Conservation (phyloP, 2,888 invertebrate species). For the Xestia c-nigrum region DNA sequence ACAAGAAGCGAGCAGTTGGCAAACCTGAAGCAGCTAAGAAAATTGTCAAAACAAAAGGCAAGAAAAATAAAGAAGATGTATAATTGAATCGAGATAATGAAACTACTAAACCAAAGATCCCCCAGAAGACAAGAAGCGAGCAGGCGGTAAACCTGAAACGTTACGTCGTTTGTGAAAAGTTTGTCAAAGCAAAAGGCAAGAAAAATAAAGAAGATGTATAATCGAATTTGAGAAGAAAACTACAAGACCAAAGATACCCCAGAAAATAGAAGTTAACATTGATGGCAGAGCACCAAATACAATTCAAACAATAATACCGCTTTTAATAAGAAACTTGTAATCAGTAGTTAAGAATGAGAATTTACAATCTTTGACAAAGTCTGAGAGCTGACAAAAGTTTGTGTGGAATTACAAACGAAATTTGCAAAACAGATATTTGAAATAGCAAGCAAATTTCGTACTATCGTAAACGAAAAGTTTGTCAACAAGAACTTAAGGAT, state of each 20-base stretch:
- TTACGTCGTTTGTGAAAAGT: conserved; percentile 42
- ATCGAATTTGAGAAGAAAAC: not conserved
- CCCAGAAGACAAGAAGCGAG: conserved; percentile 38
- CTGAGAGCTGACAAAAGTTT: not conserved
- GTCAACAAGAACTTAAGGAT: not conserved
- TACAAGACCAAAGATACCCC: not conserved
- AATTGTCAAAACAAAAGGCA: conserved; percentile 9
- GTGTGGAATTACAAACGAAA: not conserved
- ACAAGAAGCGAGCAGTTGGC: conserved; percentile 35
- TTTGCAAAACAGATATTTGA: not conserved
- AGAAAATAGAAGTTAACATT: not conserved
- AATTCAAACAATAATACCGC: not conserved
- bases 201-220: conserved; percentile 19
- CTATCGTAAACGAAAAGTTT: not conserved
- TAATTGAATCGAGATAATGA: not conserved
- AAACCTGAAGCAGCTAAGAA: conserved; percentile 32
- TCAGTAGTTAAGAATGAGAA: not conserved
- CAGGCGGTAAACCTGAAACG: conserved; percentile 9
- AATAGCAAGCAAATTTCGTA: not conserved
- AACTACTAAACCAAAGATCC: not conserved
- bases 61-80: conserved; percentile 16
- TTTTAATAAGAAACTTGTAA: not conserved
- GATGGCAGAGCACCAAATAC: not conserved
- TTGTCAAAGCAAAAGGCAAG: conserved; percentile 13
- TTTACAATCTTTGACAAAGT: not conserved